These are phyloP conservation scores for Atlantisia rogersi DNA, from an alignment of 2,113 vertebrate genomes.

Conservation along the genomic window DNA sequence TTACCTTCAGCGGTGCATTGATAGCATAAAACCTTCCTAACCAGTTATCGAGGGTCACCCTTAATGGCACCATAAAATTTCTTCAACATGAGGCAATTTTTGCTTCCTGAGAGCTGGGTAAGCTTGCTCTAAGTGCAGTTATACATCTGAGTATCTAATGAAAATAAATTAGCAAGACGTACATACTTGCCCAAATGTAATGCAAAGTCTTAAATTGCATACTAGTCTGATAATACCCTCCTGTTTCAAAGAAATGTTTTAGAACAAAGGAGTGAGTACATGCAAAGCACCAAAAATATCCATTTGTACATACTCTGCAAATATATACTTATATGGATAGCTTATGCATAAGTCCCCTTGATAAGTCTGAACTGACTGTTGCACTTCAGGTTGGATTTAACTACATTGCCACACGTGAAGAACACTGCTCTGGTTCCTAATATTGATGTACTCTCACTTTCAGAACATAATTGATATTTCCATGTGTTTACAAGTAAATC, in stretches of 20 bases:
- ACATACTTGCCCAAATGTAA: background rate
- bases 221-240: background rate
- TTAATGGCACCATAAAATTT: conserved; percentile 34
- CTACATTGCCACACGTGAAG: background rate
- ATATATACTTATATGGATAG: background rate
- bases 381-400: background rate
- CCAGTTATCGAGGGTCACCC: background rate
- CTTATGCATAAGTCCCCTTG: background rate
- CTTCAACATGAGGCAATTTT: background rate
- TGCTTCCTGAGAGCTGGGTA: background rate
- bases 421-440: background rate
- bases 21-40: conserved; percentile 13
- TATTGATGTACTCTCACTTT: background rate
- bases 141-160: background rate
- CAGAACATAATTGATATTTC: background rate
- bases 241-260: background rate
- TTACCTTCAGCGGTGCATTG: background rate
- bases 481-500: background rate
- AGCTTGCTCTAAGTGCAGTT: conserved; percentile 28
- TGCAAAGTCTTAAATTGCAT: background rate
- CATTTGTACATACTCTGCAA: background rate
- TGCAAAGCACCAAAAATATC: background rate
- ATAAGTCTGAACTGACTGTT: background rate
- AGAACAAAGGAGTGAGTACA: background rate
- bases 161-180: conserved; percentile 23